Evolutionary conservation across 1,140 invertebrate species (phyloP), one percentile per base, ranked within the genome.

Genomic region (Halictus rubicundus): DNA sequence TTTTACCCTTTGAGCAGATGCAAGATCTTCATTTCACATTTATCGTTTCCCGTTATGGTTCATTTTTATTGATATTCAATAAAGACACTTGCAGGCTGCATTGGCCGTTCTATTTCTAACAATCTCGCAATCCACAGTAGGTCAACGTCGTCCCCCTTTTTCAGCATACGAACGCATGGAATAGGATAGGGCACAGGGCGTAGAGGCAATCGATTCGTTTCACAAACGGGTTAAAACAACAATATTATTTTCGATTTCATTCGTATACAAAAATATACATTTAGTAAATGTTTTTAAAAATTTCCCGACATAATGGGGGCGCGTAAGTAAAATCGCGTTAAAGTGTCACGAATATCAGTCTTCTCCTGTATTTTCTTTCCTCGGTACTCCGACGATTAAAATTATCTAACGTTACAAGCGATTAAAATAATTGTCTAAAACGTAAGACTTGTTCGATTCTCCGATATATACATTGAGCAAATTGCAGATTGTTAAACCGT

Each of bases 11-110:
- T 69, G 54, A 82, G 66, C 60, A 68, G 61, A 82, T 64, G 54
- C 75, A 70, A 52, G 65, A 83, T 74, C 80, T 75, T 84, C 84
- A 68, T 82, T 80, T 69, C 66, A 85, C 59, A 54, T n/a, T 49
- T 54, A n/a, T n/a, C 49, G 80, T 80, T 87, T 88, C 83, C 82
- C 77, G 63, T 87, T 87, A 88, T 84, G 88, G 81, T 86, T 90
- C 19, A 52, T 7, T 52, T 89, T 89, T 87, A 88, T 83, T 84
- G 85, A 86, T 78, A 78, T 89, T 86, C 84, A 91, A 90, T 89
- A 90, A 88, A 89, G 78, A 82, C 88, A 90, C 73, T 81, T 85
- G 80, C 78, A 85, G 82, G 83, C 83, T 84, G 68, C 54, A 84
- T 70, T 64, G 57, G 25, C 75, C 80, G 39, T 59, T 68, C 37